phyloP scores from a whole-genome alignment of 2,888 invertebrate species.

The Deladenus siricidicola region DNA sequence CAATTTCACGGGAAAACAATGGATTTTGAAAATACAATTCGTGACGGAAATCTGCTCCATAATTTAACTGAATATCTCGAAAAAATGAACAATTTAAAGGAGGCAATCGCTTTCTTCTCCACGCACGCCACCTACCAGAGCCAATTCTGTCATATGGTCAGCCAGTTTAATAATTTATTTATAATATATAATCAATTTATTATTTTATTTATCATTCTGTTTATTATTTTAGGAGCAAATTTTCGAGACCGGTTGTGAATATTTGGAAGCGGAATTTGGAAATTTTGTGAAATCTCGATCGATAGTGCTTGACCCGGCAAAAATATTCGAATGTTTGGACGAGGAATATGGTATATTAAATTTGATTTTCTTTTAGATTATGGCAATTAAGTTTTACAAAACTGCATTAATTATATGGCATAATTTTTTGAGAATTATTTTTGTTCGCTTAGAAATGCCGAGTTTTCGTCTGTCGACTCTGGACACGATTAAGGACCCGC shows the following conservation, averaged over 20 bases:
- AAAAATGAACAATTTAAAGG: constrained; percentile 48
- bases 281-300: constrained; percentile 33
- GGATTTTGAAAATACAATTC: constrained; percentile 65
- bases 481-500: constrained; percentile 26
- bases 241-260: constrained; percentile 41
- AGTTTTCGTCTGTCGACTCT: constrained; percentile 16
- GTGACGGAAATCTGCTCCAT: constrained; percentile 28
- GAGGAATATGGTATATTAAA: constrained; percentile 29
- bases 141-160: constrained; percentile 32
- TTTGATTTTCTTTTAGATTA: no score
- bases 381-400: no score
- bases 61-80: constrained; percentile 41
- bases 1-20: constrained; percentile 89
- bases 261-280: constrained; percentile 46
- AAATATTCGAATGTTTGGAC: constrained; percentile 32
- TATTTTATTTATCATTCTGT: not conserved
- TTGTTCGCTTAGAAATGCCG: constrained; percentile 25
- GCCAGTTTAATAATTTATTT: constrained; percentile 1
- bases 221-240: constrained; percentile 39
- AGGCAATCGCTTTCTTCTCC: constrained; percentile 33
- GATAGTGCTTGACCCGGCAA: constrained; percentile 25
- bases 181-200: not conserved
- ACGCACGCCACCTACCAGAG: constrained; percentile 31
- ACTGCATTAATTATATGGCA: not conserved
- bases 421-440: not conserved